phyloP scores from a whole-genome alignment of 2,113 vertebrate genomes.

The Trematocara variabile region DNA sequence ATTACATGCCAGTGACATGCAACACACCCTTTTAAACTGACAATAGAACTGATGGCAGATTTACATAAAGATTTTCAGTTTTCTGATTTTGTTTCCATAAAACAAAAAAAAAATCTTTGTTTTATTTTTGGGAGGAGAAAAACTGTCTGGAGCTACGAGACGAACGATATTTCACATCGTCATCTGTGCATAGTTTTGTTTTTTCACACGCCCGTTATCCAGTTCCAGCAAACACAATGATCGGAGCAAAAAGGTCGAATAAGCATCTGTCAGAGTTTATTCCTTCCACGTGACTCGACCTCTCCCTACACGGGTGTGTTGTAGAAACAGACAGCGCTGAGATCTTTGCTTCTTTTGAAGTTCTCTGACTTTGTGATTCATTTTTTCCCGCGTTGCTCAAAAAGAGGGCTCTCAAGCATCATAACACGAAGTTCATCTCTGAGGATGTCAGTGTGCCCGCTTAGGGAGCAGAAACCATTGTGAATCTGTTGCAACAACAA shows the following conservation, averaged over 20 bases:
- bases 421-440: neutral
- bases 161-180: neutral
- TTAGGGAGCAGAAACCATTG: neutral
- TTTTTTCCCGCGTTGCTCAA: neutral
- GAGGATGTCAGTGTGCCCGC: neutral
- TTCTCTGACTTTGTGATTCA: neutral
- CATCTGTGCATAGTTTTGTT: neutral
- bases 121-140: neutral
- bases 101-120: neutral
- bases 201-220: neutral
- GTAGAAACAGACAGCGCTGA: neutral
- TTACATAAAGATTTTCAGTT: neutral
- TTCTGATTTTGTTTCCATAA: neutral
- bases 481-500: neutral
- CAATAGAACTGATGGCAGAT: accelerated
- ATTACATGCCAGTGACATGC: neutral
- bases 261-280: neutral
- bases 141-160: neutral
- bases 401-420: neutral
- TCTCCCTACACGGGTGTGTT: neutral
- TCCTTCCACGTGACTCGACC: neutral
- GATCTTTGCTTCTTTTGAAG: neutral
- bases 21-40: neutral
- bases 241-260: neutral
- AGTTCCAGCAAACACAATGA: neutral